Conservation (phyloP, 2,113 vertebrate genomes). For the Lucifuga dentata region DNA sequence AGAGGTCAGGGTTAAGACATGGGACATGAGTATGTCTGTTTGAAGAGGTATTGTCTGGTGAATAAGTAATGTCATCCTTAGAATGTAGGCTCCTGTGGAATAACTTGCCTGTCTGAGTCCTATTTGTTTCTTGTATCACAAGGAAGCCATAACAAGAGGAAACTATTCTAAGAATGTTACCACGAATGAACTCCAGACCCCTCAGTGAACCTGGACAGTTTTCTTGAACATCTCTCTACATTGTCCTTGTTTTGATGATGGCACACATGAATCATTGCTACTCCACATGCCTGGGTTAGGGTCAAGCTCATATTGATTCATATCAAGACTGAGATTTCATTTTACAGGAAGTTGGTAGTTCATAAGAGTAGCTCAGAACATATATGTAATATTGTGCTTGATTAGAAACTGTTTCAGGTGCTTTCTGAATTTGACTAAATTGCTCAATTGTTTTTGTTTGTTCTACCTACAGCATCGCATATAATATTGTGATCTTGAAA, state of each 20-base stretch:
- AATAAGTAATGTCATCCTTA: neutral
- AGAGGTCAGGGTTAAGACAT: slow-evolving; percentile 35
- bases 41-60: neutral
- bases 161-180: slow-evolving; percentile 55
- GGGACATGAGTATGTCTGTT: slow-evolving; percentile 14
- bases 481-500: too few species aligned
- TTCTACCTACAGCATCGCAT: too few species aligned
- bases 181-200: slow-evolving; percentile 41
- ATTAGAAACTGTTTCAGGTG: neutral
- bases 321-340: neutral
- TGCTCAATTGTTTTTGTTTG: too few species aligned
- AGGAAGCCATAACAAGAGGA: slow-evolving; percentile 36
- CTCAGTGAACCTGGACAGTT: slow-evolving; percentile 27
- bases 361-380: neutral
- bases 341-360: neutral
- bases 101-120: neutral
- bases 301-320: neutral
- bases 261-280: neutral
- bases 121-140: slow-evolving; percentile 24
- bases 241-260: slow-evolving; percentile 33
- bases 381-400: neutral
- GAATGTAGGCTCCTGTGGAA: neutral
- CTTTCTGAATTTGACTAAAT: too few species aligned
- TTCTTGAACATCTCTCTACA: slow-evolving; percentile 32
- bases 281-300: neutral